Evolutionary conservation across 2,113 vertebrate genomes (phyloP).

Genomic region (Myotis yumanensis): DNA sequence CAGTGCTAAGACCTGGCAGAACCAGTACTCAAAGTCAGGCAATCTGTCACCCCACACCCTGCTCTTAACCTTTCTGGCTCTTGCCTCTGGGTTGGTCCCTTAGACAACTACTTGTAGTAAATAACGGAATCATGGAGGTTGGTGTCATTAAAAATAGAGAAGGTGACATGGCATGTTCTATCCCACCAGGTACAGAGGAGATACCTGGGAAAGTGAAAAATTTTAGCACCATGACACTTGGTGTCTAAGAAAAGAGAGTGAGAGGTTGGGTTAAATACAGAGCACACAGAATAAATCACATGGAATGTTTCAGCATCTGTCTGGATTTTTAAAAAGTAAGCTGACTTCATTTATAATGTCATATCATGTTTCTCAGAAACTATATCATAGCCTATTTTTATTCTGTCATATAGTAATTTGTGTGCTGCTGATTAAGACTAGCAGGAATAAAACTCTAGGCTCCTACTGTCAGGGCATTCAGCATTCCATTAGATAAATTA

Average conservation of each 20-base stretch:
- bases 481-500: background rate
- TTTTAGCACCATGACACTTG: background rate
- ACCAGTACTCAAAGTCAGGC: background rate
- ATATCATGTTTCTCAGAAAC: constrained; percentile 47
- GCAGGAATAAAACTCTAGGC: background rate
- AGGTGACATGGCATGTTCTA: background rate
- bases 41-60: background rate
- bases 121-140: background rate
- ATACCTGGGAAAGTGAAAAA: background rate
- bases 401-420: constrained; percentile 26
- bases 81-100: background rate
- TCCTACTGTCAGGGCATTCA: background rate
- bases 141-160: background rate
- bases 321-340: constrained; percentile 19
- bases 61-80: background rate
- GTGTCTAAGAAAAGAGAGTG: background rate
- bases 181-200: background rate
- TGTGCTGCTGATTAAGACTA: constrained; percentile 20
- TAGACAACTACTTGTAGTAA: background rate
- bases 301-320: constrained; percentile 19
- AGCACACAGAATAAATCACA: background rate
- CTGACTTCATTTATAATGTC: constrained; percentile 44
- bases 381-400: constrained; percentile 41
- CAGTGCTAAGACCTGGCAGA: background rate
- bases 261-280: background rate